A percentile compares a stretch with the other conserved stretches of the same genome.
These are phyloP conservation scores for Gorsachius goisagi DNA, from an alignment of 2,113 vertebrate species.

Conservation along the genomic window DNA sequence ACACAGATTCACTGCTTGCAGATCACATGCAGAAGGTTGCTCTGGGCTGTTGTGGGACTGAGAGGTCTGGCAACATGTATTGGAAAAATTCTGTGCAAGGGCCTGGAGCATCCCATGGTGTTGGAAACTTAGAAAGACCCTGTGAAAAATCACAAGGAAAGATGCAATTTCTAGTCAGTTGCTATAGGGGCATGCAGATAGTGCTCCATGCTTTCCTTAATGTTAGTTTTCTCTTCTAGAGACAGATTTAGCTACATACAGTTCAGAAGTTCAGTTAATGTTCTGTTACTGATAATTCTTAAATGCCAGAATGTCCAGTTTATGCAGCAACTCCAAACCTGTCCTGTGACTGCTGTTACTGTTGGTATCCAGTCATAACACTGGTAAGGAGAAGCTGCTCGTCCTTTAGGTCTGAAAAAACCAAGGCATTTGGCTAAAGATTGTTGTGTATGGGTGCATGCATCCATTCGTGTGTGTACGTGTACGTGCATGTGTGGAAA, in stretches of 20 bases:
- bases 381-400: not conserved
- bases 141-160: not conserved
- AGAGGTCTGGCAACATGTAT: not conserved
- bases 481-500: not conserved
- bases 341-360: not conserved
- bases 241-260: not conserved
- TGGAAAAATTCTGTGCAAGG: not conserved
- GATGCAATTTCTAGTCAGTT: fast-evolving
- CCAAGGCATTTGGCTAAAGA: not conserved
- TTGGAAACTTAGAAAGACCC: not conserved
- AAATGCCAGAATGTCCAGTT: not conserved
- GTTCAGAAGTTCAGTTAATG: not conserved
- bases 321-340: not conserved
- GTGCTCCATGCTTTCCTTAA: not conserved
- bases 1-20: not conserved
- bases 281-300: not conserved
- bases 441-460: not conserved
- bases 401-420: not conserved
- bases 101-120: not conserved
- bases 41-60: not conserved
- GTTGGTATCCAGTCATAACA: not conserved
- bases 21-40: not conserved
- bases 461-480: fast-evolving
- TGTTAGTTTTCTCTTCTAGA: not conserved
- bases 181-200: not conserved